These are phyloP conservation scores for Tautogolabrus adspersus DNA, from an alignment of 2,113 vertebrate species.

Conservation along the genomic window DNA sequence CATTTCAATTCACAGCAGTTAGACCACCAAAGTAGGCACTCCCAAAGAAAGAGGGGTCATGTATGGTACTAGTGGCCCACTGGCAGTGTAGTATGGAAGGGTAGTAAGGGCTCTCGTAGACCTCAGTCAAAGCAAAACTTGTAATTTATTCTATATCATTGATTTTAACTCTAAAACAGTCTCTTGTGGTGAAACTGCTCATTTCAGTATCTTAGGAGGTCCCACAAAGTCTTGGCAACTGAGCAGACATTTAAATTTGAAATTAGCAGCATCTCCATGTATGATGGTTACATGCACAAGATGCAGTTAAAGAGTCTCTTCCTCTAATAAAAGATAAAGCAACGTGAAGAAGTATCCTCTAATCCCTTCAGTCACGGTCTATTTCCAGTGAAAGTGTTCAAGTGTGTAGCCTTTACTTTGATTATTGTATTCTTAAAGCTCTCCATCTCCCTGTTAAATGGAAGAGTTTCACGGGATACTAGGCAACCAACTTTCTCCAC, in stretches of 20 bases:
- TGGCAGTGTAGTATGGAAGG: neutral
- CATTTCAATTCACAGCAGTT: slow-evolving; percentile 58
- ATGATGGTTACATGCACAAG: too few relatives aligned
- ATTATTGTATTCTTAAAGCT: neutral
- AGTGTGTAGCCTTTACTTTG: neutral
- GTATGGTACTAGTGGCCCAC: slow-evolving; percentile 28
- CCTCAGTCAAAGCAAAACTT: neutral
- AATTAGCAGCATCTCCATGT: too few relatives aligned
- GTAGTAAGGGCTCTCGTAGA: too few relatives aligned
- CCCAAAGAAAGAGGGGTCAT: slow-evolving; percentile 56
- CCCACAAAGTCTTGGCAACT: too few relatives aligned
- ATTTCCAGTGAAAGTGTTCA: neutral
- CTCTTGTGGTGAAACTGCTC: too few relatives aligned
- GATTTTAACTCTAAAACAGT: too few relatives aligned
- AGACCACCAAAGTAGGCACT: slow-evolving; percentile 74
- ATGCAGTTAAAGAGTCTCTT: too few relatives aligned
- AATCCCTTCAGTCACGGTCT: neutral
- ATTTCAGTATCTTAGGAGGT: too few relatives aligned
- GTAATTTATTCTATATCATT: neutral
- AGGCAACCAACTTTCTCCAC: neutral
- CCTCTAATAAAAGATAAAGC: too few relatives aligned
- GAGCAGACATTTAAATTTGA: too few relatives aligned
- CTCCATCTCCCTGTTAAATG: neutral
- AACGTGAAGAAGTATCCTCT: too few relatives aligned
- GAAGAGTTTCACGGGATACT: slow-evolving; percentile 18